Conservation (phyloP, 2,797 vertebrate genomes). For the Melanogrammus aeglefinus region DNA sequence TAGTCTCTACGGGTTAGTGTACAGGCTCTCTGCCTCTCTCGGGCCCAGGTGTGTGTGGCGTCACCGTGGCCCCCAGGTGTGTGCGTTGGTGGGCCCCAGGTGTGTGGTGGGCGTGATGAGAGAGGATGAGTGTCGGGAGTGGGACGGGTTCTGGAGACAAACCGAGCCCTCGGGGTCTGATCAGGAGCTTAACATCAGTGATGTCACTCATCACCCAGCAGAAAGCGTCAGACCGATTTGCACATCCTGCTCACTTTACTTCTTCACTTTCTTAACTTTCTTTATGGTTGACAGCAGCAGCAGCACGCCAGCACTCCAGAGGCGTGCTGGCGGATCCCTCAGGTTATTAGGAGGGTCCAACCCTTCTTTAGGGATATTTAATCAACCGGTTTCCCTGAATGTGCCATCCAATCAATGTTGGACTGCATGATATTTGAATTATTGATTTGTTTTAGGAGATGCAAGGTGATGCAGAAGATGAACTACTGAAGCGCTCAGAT, state of each 20-base stretch:
- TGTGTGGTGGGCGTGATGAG: background rate
- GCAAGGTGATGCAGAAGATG: background rate
- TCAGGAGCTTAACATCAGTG: conserved; percentile 57
- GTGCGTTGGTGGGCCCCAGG: background rate
- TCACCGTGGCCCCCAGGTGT: background rate
- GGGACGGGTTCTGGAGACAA: conserved; percentile 9
- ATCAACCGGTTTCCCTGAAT: too few relatives aligned
- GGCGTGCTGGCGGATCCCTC: too few relatives aligned
- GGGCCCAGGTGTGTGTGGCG: too few relatives aligned
- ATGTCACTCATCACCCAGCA: conserved; percentile 17
- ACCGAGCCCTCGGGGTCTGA: conserved; percentile 27
- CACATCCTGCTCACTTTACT: background rate
- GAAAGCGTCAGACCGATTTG: too few relatives aligned
- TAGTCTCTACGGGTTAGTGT: too few relatives aligned
- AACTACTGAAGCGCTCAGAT: background rate
- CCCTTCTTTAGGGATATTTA: background rate
- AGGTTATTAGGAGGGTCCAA: background rate
- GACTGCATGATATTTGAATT: background rate
- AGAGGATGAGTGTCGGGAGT: background rate
- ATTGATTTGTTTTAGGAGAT: background rate
- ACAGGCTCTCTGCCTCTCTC: too few relatives aligned
- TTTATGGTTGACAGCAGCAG: background rate
- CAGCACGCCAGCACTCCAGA: too few relatives aligned
- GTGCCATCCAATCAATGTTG: background rate
- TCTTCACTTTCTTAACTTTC: background rate